Percentiles rank a stretch among this genome's conserved stretches.
Conservation (phyloP, 2,113 vertebrate species). For the Felis catus region F.catus_Fca126_mat1.0 CM031413.1:25967501-25968000, state of each 20-base stretch:
- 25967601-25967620: slow-evolving; percentile 56
- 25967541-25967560: slow-evolving; percentile 52
- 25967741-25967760: slow-evolving; percentile 70
- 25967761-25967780: slow-evolving; percentile 65
- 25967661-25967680: slow-evolving; percentile 12
- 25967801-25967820: slow-evolving; percentile 53
- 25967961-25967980: not conserved
- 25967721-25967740: slow-evolving; percentile 52
- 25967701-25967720: slow-evolving; percentile 53
- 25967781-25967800: slow-evolving; percentile 54
- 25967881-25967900: slow-evolving; percentile 13
- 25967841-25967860: slow-evolving; percentile 43
- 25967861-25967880: slow-evolving; percentile 51
- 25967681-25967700: slow-evolving; percentile 56
- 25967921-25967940: slow-evolving; percentile 19
- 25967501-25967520: slow-evolving; percentile 61
- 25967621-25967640: slow-evolving; percentile 56
- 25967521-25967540: slow-evolving; percentile 2
- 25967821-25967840: slow-evolving; percentile 38
- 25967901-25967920: slow-evolving; percentile 51
- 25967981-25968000: slow-evolving; percentile 23
- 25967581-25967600: slow-evolving; percentile 51
- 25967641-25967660: slow-evolving; percentile 47
- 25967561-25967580: slow-evolving; percentile 19
- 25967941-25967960: slow-evolving; percentile 47